These are phyloP conservation scores for Rhinopomastus cyanomelas DNA, from an alignment of 2,113 vertebrate species.

Conservation along the genomic window DNA sequence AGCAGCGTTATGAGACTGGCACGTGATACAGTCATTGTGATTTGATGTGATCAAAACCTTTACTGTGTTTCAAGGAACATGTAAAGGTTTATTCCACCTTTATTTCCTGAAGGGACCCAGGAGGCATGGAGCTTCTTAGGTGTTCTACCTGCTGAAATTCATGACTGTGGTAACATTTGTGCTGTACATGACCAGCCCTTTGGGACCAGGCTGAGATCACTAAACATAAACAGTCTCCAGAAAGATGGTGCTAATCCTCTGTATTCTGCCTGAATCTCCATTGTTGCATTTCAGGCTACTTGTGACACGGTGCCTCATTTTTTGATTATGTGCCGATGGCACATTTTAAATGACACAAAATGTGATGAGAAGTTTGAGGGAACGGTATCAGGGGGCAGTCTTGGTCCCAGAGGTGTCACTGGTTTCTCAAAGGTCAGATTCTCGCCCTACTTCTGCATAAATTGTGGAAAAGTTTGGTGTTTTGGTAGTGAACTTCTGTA, in stretches of 20 bases:
- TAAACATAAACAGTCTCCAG: background rate
- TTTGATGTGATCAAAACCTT: background rate
- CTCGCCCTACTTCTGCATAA: background rate
- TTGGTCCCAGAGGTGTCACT: background rate
- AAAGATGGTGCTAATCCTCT: background rate
- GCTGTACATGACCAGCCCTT: background rate
- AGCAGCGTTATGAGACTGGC: background rate
- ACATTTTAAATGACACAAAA: constrained; percentile 14
- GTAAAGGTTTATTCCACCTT: background rate
- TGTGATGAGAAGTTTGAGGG: background rate
- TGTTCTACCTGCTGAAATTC: background rate
- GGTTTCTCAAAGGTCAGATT: background rate
- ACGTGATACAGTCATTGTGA: background rate
- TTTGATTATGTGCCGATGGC: background rate
- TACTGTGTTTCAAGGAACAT: background rate
- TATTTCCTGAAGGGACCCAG: background rate
- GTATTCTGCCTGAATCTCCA: constrained; percentile 9
- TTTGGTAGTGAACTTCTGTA: background rate
- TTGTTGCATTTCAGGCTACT: constrained; percentile 3
- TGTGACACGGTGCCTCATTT: background rate
- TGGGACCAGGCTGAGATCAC: background rate
- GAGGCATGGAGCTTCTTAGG: background rate
- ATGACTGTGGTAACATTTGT: constrained; percentile 23
- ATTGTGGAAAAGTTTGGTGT: accelerated
- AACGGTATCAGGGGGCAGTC: background rate